A percentile compares a stretch with the other conserved stretches of the same genome.
Evolutionary conservation across 1,140 invertebrate species (phyloP).

Genomic region (Anoplolepis gracilipes): DNA sequence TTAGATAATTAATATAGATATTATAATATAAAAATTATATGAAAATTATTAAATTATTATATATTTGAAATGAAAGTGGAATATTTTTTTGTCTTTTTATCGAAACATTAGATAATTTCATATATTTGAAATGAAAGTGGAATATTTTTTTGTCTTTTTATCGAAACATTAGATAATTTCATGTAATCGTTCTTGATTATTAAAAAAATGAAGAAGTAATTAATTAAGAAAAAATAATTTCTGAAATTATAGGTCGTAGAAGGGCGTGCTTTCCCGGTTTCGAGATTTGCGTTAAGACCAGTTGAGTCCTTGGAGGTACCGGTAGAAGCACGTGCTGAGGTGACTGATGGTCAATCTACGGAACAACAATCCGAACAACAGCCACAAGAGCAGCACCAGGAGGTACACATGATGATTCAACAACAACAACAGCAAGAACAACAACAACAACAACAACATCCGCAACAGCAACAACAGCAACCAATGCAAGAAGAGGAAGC

Average conservation of each 20-base stretch:
- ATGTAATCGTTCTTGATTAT: background rate
- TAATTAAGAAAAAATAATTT: background rate
- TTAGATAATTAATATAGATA: background rate
- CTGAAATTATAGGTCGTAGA: constrained; percentile 76
- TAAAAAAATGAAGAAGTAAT: background rate
- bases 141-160: background rate
- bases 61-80: background rate
- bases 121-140: too few species aligned
- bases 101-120: background rate
- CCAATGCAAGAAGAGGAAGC: constrained; percentile 78
- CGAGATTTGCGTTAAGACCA: constrained; percentile 78
- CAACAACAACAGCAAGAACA: constrained; percentile 75
- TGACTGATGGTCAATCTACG: constrained; percentile 71
- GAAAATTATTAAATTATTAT: background rate
- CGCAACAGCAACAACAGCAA: constrained; percentile 70
- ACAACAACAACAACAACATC: constrained; percentile 68
- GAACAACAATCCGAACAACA: constrained; percentile 82
- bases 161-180: background rate
- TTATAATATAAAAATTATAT: too few species aligned
- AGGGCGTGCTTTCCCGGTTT: constrained; percentile 79
- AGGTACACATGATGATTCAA: constrained; percentile 74
- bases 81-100: background rate
- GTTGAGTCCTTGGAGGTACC: constrained; percentile 81
- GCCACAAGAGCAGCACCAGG: constrained; percentile 76
- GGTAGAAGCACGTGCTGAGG: constrained; percentile 79